Percentiles rank a stretch among this genome's conserved stretches.
Conservation (phyloP, 2,797 vertebrate genomes). For the Crocodylus rhombifer region DNA sequence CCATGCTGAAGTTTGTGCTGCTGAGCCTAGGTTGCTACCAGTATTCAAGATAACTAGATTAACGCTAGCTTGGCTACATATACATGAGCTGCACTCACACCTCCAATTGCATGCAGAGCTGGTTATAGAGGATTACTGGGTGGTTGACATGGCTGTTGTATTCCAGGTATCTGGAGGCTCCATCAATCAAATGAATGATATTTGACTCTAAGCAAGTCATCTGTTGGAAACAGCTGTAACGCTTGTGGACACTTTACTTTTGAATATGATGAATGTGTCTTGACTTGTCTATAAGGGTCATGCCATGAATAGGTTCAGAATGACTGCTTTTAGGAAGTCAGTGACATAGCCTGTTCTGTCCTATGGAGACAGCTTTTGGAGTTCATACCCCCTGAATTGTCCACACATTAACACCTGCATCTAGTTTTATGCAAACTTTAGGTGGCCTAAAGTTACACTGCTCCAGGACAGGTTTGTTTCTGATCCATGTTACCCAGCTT, state of each 20-base stretch:
- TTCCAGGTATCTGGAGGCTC: neutral
- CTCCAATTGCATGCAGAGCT: too few relatives aligned
- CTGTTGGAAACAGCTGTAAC: neutral
- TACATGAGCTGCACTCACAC: too few relatives aligned
- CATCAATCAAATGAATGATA: rapidly evolving
- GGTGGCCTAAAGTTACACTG: too few relatives aligned
- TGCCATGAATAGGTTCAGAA: neutral
- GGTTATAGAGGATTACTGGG: neutral
- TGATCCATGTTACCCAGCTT: too few relatives aligned
- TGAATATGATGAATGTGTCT: neutral
- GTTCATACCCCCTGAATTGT: neutral
- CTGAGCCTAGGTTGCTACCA: too few relatives aligned
- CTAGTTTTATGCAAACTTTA: too few relatives aligned
- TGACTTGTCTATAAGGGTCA: neutral
- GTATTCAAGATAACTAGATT: too few relatives aligned
- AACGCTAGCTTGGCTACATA: too few relatives aligned
- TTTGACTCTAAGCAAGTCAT: rapidly evolving
- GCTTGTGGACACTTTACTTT: neutral
- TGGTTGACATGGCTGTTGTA: neutral
- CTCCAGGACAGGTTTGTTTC: too few relatives aligned
- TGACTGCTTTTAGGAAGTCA: rapidly evolving
- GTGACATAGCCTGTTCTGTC: neutral
- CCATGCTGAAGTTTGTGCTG: too few relatives aligned
- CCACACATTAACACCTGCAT: too few relatives aligned
- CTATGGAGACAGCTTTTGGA: neutral